phyloP scores from a whole-genome alignment of 2,888 invertebrate species.

The Eledone cirrhosa region DNA sequence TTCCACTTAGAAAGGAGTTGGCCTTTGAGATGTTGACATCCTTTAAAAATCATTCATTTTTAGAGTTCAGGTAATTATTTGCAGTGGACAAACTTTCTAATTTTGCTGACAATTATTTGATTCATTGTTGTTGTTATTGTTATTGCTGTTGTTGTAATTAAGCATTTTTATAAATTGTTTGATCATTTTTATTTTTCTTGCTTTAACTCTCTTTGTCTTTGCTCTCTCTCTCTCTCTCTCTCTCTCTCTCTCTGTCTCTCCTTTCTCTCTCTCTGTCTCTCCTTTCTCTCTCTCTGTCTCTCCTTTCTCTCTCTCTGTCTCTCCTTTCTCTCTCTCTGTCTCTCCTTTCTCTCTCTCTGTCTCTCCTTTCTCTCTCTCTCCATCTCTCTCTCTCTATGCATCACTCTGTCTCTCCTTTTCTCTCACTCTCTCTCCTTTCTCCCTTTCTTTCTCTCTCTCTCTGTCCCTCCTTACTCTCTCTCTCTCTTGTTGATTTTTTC shows the following conservation, averaged over 20 bases:
- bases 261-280: constrained; percentile 8
- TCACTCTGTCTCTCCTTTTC: constrained; percentile 24
- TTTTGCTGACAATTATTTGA: no score
- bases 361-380: constrained; percentile 23
- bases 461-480: constrained; percentile 23
- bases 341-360: constrained; percentile 29
- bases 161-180: no score
- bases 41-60: no score
- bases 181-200: no score
- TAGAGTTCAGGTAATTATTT: no score
- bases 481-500: not conserved
- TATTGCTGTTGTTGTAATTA: no score
- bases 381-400: constrained; percentile 29
- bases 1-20: no score
- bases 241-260: not conserved
- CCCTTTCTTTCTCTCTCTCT: not conserved
- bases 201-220: no score
- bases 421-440: constrained; percentile 20
- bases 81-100: no score
- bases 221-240: not conserved
- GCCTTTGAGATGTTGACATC: no score
- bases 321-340: constrained; percentile 29
- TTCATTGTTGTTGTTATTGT: no score
- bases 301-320: constrained; percentile 28
- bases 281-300: constrained; percentile 10